Evolutionary conservation across 2,797 vertebrate genomes (phyloP), one percentile per base, ranked within the genome.

Genomic region (Microhierax caerulescens): DNA sequence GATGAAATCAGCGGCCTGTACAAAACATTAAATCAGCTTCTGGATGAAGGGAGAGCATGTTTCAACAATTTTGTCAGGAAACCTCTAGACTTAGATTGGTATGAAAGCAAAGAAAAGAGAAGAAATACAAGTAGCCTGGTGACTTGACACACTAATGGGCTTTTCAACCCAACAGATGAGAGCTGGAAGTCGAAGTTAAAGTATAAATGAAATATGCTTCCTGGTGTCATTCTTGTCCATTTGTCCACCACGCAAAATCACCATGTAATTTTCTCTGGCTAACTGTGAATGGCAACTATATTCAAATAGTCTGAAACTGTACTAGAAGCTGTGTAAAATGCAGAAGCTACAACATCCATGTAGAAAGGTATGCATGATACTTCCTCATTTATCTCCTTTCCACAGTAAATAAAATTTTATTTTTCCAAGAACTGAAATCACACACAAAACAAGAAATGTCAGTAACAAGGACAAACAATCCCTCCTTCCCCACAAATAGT

Each of bases 1-100:
- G 64, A 95, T 59, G 77, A 95, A 96, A 94, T 93, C 84, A 80
- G 7, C 73, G 64, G 80, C 56, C 79, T 90, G 75, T 79, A 88
- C 17, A 20, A 94, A 77, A 94, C 90, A 34, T 75, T 91, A 88
- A 85, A 96, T 87, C 94, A 86, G 39, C 61, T 85, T 90, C 79
- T 90, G 81, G 27, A 64, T 82, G 81, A 79, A 90, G 41, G 61
- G 56, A 95, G 36, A 92, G 19, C 24, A 19, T 69, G 81, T 90
- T 91, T 93, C 84, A 85, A 73, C 64, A 92, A 63, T 48, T 93
- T 50, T 53, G 51, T n/a, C 27, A 54, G 10, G 45, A 56, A 77
- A 79, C 64, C 82, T 95, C 64, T 37, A 88, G 51, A 69, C 53
- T 69, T 83, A 87, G 85, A 81, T 47, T 51, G 54, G n/a, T 50